phyloP scores from a whole-genome alignment of 2,888 invertebrate genomes.

The Orthosia cruda region DNA sequence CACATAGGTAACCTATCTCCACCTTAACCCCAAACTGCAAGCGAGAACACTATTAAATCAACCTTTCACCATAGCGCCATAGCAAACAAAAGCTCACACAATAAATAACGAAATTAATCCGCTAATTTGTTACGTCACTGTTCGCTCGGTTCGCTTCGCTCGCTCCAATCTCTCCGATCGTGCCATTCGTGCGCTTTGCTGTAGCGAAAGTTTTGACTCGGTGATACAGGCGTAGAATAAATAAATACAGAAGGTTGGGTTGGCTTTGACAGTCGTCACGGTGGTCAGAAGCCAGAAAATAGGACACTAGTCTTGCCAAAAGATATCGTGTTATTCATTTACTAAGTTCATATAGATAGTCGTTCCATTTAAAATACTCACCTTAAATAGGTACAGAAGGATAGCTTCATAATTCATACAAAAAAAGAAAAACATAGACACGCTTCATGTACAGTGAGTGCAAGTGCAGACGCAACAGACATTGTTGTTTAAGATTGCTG shows the following conservation, averaged over 20 bases:
- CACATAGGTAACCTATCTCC: not conserved
- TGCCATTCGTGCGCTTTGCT: slow-evolving; percentile 27
- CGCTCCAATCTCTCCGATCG: slow-evolving; percentile 33
- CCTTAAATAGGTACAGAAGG: too few relatives aligned
- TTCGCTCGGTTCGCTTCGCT: slow-evolving; percentile 41
- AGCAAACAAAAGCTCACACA: slow-evolving; percentile 52
- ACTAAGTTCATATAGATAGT: too few relatives aligned
- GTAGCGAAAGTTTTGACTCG: slow-evolving; percentile 55
- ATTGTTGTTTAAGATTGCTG: too few relatives aligned
- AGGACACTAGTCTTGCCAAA: too few relatives aligned
- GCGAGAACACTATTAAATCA: slow-evolving; percentile 59
- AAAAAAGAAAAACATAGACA: not conserved
- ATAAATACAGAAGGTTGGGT: not conserved
- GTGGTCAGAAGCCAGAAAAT: too few relatives aligned
- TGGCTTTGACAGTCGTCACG: too few relatives aligned
- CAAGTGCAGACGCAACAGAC: too few relatives aligned
- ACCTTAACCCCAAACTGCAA: slow-evolving; percentile 3
- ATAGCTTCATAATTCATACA: not conserved
- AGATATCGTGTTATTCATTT: too few relatives aligned
- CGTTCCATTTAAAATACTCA: too few relatives aligned
- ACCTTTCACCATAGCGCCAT: slow-evolving; percentile 39
- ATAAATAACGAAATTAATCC: slow-evolving; percentile 71
- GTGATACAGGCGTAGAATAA: slow-evolving; percentile 24
- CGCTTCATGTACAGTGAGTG: not conserved
- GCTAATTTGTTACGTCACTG: slow-evolving; percentile 70